Percentiles rank a stretch among this genome's conserved stretches.
phyloP scores from a whole-genome alignment of 2,888 invertebrate species.

The Folsomia manolachei region DNA sequence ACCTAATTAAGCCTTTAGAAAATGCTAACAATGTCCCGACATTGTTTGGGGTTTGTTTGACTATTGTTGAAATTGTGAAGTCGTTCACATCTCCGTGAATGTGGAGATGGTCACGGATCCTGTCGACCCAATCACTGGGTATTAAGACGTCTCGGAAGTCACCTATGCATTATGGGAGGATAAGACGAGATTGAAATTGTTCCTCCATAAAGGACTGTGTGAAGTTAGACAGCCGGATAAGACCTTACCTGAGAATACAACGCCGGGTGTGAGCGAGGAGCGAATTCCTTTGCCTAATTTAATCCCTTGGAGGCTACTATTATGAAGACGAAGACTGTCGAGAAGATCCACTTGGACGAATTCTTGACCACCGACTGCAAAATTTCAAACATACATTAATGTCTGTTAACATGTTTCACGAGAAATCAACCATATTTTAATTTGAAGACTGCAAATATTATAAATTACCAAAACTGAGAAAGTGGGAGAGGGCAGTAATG shows the following conservation, averaged over 20 bases:
- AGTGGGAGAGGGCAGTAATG: no score
- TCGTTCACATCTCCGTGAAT: slow-evolving; percentile 48
- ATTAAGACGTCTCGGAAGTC: slow-evolving; percentile 51
- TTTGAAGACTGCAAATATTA: no score
- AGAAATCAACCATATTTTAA: no score
- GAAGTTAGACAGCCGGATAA: neutral
- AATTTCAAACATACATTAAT: no score
- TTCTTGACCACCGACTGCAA: slow-evolving; percentile 50
- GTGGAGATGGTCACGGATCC: slow-evolving; percentile 48
- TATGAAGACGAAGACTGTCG: slow-evolving; percentile 74
- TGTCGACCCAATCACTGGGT: slow-evolving; percentile 50
- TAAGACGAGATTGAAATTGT: neutral
- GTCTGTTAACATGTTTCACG: no score
- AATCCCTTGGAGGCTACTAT: slow-evolving; percentile 70
- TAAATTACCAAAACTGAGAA: no score
- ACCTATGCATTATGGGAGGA: slow-evolving; percentile 34
- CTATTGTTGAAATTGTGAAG: slow-evolving; percentile 71
- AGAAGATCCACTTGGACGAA: slow-evolving; percentile 67
- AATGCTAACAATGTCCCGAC: slow-evolving; percentile 79
- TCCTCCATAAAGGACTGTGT: neutral
- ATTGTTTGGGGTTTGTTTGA: slow-evolving; percentile 76
- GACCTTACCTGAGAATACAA: slow-evolving; percentile 67
- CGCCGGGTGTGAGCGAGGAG: slow-evolving; percentile 66
- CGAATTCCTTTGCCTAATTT: slow-evolving; percentile 66
- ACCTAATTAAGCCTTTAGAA: slow-evolving; percentile 76